Evolutionary conservation across 2,797 vertebrate genomes (phyloP).

Genomic region (Furcifer pardalis): DNA sequence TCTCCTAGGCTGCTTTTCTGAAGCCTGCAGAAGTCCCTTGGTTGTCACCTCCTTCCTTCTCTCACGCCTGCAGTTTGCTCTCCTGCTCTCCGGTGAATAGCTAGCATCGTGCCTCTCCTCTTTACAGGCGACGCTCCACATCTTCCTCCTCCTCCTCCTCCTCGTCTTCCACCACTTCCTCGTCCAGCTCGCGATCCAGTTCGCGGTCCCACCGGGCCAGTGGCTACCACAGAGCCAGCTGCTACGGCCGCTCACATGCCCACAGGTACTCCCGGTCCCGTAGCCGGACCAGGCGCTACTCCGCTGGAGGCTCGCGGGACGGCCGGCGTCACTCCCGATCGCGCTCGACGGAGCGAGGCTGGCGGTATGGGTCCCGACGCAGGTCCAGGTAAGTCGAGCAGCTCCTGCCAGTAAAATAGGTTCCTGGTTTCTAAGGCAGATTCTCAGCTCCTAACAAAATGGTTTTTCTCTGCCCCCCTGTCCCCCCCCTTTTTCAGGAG

Average conservation of each 20-base stretch:
- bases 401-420: background rate
- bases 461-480: background rate
- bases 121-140: slow-evolving; percentile 82
- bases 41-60: background rate
- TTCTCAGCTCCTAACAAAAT: background rate
- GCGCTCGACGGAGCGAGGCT: slow-evolving; percentile 76
- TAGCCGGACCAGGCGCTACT: slow-evolving; percentile 68
- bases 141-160: slow-evolving; percentile 82
- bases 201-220: slow-evolving; percentile 78
- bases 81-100: background rate
- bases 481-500: slow-evolving; percentile 72
- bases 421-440: background rate
- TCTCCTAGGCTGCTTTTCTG: background rate
- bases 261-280: slow-evolving; percentile 73
- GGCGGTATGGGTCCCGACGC: slow-evolving; percentile 79
- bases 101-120: background rate
- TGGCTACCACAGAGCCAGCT: slow-evolving; percentile 76
- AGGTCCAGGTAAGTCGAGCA: slow-evolving; percentile 79
- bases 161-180: slow-evolving; percentile 76
- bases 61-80: background rate
- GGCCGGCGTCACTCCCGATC: slow-evolving; percentile 80
- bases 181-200: slow-evolving; percentile 83
- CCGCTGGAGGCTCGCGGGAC: slow-evolving; percentile 67
- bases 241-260: slow-evolving; percentile 67
- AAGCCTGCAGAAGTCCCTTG: background rate